These are phyloP conservation scores for Pelmatolapia mariae DNA, from an alignment of 2,113 vertebrate species.

Conservation along the genomic window DNA sequence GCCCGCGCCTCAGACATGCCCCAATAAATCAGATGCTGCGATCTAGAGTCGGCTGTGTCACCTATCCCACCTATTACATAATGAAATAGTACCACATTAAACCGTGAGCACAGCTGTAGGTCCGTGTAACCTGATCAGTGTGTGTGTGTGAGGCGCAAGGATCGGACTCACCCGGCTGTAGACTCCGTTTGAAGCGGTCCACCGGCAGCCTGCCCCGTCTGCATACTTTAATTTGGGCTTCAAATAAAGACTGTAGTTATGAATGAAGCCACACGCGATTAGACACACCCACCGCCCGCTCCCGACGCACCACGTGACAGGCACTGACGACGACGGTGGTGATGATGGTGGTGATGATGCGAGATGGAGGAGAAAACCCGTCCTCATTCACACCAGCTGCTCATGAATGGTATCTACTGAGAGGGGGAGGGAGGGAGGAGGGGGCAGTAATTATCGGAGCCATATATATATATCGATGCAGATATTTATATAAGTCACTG, in stretches of 20 bases:
- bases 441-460: background rate
- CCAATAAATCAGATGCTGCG: background rate
- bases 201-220: slow-evolving; percentile 42
- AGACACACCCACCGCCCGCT: slow-evolving; percentile 73
- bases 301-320: slow-evolving; percentile 57
- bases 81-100: slow-evolving; percentile 22
- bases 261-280: slow-evolving; percentile 73
- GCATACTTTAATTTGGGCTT: slow-evolving; percentile 68
- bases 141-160: background rate
- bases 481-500: background rate
- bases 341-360: slow-evolving; percentile 30
- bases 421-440: background rate
- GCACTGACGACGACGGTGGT: slow-evolving; percentile 13
- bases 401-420: slow-evolving; percentile 25
- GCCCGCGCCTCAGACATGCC: background rate
- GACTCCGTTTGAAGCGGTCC: slow-evolving; percentile 47
- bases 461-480: background rate
- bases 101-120: background rate
- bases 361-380: slow-evolving; percentile 26
- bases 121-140: background rate
- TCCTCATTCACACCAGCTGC: slow-evolving; percentile 24
- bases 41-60: background rate
- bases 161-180: slow-evolving; percentile 60
- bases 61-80: slow-evolving; percentile 26
- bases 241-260: slow-evolving; percentile 71